phyloP scores from a whole-genome alignment of 2,113 vertebrate species.

The western clawed frog (Xenopus tropicalis) region UCB_Xtro_10.0 CM004447.2:28966501-28967000 shows the following conservation, averaged over 20 bases:
- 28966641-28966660: slow-evolving; percentile 3
- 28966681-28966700: background rate
- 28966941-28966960: background rate
- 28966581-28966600: background rate
- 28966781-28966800: background rate
- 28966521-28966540: no score
- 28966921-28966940: background rate
- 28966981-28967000: no score
- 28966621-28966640: background rate
- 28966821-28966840: background rate
- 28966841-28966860: background rate
- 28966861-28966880: no score
- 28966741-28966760: slow-evolving; percentile 5
- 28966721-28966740: background rate
- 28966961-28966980: no score
- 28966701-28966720: background rate
- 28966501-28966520: no score
- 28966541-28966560: background rate
- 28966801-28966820: background rate
- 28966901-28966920: background rate
- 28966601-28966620: background rate
- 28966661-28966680: slow-evolving; percentile 5
- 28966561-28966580: background rate
- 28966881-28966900: background rate
- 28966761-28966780: slow-evolving; percentile 5